Evolutionary conservation across 2,888 invertebrate genomes (phyloP).

Genomic region (Asteroscopus sphinx): DNA sequence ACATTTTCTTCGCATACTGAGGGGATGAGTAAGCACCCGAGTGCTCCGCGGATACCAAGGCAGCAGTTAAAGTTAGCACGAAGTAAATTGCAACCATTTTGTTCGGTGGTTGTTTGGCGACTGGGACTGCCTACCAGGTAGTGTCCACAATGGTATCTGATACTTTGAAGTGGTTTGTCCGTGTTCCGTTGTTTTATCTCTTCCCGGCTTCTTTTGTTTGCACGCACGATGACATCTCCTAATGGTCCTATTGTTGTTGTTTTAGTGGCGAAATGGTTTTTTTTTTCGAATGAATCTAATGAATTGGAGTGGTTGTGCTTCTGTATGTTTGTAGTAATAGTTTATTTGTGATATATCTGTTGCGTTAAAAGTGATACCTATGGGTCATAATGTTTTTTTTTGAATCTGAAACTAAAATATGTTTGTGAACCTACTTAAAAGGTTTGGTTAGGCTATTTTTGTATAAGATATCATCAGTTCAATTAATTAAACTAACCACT

Average conservation of each 20-base stretch:
- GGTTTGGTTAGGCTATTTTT: too few species aligned
- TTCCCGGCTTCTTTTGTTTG: constrained; percentile 85
- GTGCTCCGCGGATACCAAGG: constrained; percentile 74
- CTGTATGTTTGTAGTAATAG: constrained; percentile 20
- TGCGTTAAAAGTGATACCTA: too few species aligned
- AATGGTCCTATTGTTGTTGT: constrained; percentile 84
- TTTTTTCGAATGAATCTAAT: constrained; percentile 53
- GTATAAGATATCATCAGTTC: too few species aligned
- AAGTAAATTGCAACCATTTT: constrained; percentile 76
- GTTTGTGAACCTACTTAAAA: too few species aligned
- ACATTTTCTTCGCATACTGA: constrained; percentile 87
- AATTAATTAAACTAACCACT: too few species aligned
- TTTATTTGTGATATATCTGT: constrained; percentile 8
- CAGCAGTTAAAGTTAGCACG: constrained; percentile 61
- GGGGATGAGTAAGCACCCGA: constrained; percentile 88
- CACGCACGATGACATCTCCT: constrained; percentile 88
- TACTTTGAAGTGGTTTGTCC: constrained; percentile 70
- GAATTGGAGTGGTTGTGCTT: constrained; percentile 30
- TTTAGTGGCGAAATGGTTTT: constrained; percentile 68
- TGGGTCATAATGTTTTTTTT: too few species aligned
- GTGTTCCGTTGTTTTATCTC: constrained; percentile 84
- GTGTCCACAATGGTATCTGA: constrained; percentile 69
- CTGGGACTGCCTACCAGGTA: constrained; percentile 77
- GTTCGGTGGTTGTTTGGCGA: constrained; percentile 57
- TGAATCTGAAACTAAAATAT: too few species aligned